Evolutionary conservation across 2,888 invertebrate genomes (phyloP), one percentile per base, ranked within the genome.

Genomic region (Phlogophora meticulosa): DNA sequence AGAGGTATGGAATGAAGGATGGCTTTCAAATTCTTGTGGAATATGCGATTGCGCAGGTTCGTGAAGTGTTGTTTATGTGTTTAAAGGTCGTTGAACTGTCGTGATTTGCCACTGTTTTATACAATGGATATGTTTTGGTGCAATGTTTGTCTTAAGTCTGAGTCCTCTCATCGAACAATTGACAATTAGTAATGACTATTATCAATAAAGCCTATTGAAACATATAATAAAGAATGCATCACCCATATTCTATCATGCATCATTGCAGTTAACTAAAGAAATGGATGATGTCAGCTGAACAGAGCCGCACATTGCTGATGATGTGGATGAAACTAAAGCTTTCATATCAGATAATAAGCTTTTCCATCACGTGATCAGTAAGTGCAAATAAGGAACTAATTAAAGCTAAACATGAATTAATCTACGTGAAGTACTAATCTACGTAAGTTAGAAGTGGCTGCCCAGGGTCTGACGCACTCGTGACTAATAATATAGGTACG

Each of bases 21-120:
- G 77, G 67, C 49, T 72, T 76, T 72, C 48, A 62, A 72, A 72
- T 76, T 72, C 67, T 65, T 74, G 57, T 76, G n/a, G 45, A 45
- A 65, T 59, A 65, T 74, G 76, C 65, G 59, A 71, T 64, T 70
- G 64, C 49, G 64, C 40, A 58, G 24, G 36, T 61, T 68, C 36
- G 32, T 67, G 10, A 34, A 34, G 45, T 53, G 20, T 48, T 42
- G 22, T 53, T 51, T 53, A 34, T 46, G 7, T 20, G 24, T 58
- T 57, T 45, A 73, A 59, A 73, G 53, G 17, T 28, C 45, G 20
- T 56, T 72, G 72, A 72, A 52, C 56, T 72, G 43, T 53, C 46
- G 46, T 62, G 63, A 69, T 63, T 63, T 71, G 53, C 36, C 52
- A 71, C 63, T 69, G 63, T 53, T 42, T 48, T 46, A 17, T 63